phyloP scores from a whole-genome alignment of 92 coral and sea anemone species.

The Actinostola sp. region DNA sequence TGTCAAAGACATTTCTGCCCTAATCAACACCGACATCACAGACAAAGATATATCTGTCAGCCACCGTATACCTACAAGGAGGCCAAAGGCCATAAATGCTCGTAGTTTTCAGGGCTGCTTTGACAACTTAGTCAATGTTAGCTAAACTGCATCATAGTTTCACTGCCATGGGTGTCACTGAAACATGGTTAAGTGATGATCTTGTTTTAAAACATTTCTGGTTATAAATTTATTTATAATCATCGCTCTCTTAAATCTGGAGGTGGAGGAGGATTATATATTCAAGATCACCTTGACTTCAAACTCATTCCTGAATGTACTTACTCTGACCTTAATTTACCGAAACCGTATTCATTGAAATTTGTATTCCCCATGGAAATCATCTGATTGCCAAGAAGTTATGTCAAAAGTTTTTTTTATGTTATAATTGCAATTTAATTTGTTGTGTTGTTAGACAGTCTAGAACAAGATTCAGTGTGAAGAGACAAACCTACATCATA shows the following conservation, averaged over 20 bases:
- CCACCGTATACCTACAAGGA: no score
- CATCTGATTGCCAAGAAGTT: no score
- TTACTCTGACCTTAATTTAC: background rate
- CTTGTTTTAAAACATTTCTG: constrained; percentile 33
- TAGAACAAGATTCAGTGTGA: no score
- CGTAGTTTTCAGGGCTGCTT: constrained; percentile 20
- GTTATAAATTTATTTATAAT: constrained; percentile 47
- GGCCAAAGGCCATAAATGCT: no score
- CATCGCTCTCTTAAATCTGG: constrained; percentile 22
- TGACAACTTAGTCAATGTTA: constrained; percentile 16
- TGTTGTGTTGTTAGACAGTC: no score
- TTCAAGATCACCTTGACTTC: constrained; percentile 6
- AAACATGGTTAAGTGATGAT: constrained; percentile 40
- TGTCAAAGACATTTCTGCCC: no score
- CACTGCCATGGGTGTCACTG: constrained; percentile 40
- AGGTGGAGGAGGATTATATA: constrained; percentile 52
- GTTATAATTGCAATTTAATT: no score
- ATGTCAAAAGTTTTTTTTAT: no score
- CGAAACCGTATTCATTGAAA: background rate
- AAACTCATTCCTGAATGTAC: constrained; percentile 5
- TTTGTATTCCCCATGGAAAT: background rate
- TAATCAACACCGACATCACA: no score
- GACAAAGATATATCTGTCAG: no score
- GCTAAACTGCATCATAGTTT: constrained; percentile 22
- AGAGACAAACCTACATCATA: no score